Evolutionary conservation across 2,113 vertebrate species (phyloP).

Genomic region (Pelecanoides urinatrix): DNA sequence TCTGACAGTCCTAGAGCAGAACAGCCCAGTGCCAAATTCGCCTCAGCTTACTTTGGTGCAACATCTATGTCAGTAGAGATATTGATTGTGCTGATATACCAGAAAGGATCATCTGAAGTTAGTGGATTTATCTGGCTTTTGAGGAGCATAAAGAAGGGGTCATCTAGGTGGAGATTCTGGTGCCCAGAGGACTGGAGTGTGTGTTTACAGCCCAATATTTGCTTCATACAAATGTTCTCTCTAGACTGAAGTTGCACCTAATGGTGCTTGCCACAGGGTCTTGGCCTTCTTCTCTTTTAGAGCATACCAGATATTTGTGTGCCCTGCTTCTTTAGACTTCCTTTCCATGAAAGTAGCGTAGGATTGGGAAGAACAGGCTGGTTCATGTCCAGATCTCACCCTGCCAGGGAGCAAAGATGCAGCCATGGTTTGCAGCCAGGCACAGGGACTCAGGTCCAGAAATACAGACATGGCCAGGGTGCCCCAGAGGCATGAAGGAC

Average conservation of each 20-base stretch:
- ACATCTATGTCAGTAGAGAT: not conserved
- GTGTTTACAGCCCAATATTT: not conserved
- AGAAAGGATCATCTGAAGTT: not conserved
- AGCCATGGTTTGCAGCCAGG: not conserved
- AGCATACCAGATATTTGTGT: not conserved
- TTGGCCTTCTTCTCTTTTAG: not conserved
- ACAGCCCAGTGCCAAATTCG: not conserved
- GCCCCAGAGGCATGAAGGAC: not conserved
- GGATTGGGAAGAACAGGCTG: not conserved
- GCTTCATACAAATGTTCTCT: not conserved
- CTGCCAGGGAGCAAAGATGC: not conserved
- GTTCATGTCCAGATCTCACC: not conserved
- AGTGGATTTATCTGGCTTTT: not conserved
- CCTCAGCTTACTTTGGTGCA: not conserved
- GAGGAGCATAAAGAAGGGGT: not conserved
- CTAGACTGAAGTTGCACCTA: not conserved
- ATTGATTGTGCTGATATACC: not conserved
- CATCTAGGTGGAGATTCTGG: not conserved
- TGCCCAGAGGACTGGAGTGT: not conserved
- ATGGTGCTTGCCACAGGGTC: not conserved
- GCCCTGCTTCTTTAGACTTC: not conserved
- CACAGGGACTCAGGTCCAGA: not conserved
- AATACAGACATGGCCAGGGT: not conserved
- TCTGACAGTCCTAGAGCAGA: not conserved
- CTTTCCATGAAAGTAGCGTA: not conserved